Evolutionary conservation across 2,797 vertebrate species (phyloP), one percentile per base, ranked within the genome.

Genomic region (Champsocephalus esox): DNA sequence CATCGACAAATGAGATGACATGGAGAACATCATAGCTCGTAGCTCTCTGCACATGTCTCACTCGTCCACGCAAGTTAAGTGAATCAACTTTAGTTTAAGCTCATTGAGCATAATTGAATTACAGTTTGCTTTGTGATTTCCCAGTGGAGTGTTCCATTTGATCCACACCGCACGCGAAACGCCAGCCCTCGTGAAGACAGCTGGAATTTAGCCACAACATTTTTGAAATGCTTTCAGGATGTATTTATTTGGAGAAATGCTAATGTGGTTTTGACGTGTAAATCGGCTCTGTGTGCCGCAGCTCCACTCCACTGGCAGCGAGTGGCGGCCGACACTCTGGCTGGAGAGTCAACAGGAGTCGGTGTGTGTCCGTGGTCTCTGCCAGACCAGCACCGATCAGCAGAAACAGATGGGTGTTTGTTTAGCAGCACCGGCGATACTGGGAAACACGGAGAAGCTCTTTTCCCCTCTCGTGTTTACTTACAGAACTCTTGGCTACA

Each of bases 331-430:
- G 62, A 71, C 58, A 41, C 80, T 51, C 55, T 28, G 75, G 83
- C 65, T 74, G 76, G 85, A 87, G 73, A 87, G 82, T 84, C 79
- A 82, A 80, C 81, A 75, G 79, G 75, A 90, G 75, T 81, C 82
- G 60, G 80, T 71, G 46, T 79, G 85, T 91, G 86, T 80, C 84
- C 16, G 79, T 19, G 4, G 71, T 60, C 83, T 64, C 65, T 13
- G 87, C 88, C 89, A 90, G 88, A 88, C 81, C 86, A 81, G 87
- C 82, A 76, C 78, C 87, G 84, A 90, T 91, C 92, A 87, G 82
- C 86, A 87, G 72, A 91, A 91, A 92, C 92, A 93, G 88, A 93
- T 85, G 88, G 77, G 44, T 83, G 88, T 87, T 90, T 92, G 88
- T 93, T 86, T 80, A 86, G 83, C 81, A 69, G 82, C 78, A 84